Conservation (phyloP, 2,113 vertebrate species). For the Neogale vison region DNA sequence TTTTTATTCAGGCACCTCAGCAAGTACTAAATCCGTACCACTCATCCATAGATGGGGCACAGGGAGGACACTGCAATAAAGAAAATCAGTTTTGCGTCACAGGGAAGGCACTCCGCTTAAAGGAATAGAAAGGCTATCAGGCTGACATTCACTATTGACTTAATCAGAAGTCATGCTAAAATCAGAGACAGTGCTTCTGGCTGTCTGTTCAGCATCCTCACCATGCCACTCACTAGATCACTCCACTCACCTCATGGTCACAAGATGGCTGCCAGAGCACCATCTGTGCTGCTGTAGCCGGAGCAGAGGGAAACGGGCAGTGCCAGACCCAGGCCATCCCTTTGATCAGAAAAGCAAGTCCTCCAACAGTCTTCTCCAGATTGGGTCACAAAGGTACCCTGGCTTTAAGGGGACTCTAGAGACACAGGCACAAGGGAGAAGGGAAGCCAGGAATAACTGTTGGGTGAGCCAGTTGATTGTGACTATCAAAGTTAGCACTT, state of each 20-base stretch:
- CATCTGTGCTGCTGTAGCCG: neutral
- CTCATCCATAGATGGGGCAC: neutral
- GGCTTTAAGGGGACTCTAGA: neutral
- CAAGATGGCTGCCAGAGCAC: conserved; percentile 22
- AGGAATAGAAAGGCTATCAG: neutral
- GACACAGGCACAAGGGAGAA: neutral
- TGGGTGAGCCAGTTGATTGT: too few relatives aligned
- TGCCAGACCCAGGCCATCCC: neutral
- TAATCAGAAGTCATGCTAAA: neutral
- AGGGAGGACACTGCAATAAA: neutral
- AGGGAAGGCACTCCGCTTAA: neutral
- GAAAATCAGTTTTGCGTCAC: neutral
- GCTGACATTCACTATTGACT: too few relatives aligned
- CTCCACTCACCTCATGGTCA: neutral
- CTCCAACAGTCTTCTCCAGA: neutral
- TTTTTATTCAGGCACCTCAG: neutral
- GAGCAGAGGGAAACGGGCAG: neutral
- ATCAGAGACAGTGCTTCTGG: neutral
- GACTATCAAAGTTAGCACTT: neutral
- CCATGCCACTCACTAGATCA: rapidly evolving
- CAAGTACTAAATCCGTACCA: neutral
- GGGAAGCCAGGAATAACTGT: neutral
- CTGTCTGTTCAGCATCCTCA: neutral
- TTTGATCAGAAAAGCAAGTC: neutral
- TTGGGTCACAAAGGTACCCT: neutral